phyloP scores from a whole-genome alignment of 2,113 vertebrate genomes.

The Scophthalmus maximus region DNA sequence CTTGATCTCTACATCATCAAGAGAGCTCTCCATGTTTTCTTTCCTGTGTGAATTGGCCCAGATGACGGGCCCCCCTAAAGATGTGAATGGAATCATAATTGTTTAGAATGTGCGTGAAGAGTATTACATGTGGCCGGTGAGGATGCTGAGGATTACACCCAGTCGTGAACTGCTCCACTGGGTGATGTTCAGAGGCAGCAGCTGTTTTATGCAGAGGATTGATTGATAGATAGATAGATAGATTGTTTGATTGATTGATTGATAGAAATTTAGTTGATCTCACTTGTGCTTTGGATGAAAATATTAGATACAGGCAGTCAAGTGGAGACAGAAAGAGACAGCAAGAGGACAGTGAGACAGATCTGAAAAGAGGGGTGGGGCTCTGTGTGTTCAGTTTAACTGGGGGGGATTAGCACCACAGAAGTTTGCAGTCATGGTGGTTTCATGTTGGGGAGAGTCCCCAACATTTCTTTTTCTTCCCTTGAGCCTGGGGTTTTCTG shows the following conservation, averaged over 20 bases:
- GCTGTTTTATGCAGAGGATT: not conserved
- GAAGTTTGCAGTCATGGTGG: slow-evolving; percentile 26
- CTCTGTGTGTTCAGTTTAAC: slow-evolving; percentile 11
- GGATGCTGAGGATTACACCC: slow-evolving; percentile 47
- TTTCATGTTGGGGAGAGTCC: not conserved
- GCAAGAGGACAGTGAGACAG: not conserved
- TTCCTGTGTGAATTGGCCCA: too few relatives aligned
- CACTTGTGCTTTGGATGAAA: not conserved
- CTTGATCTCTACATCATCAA: too few relatives aligned
- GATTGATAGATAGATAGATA: too few relatives aligned
- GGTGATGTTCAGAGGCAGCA: slow-evolving; percentile 7
- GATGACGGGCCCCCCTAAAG: too few relatives aligned
- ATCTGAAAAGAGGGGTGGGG: not conserved
- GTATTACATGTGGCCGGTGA: not conserved
- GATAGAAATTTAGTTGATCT: not conserved
- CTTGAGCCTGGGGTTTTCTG: too few relatives aligned
- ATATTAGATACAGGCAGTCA: not conserved
- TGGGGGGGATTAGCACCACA: slow-evolving; percentile 43
- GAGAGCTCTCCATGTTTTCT: too few relatives aligned
- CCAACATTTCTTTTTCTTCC: not conserved
- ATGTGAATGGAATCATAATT: not conserved
- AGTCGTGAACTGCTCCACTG: slow-evolving; percentile 7
- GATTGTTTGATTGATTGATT: not conserved
- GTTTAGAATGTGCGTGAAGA: not conserved
- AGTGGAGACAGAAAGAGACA: not conserved